A percentile compares a stretch with the other conserved stretches of the same genome.
phyloP scores from a whole-genome alignment of 2,888 invertebrate species.

The Leistus spinibarbis region DNA sequence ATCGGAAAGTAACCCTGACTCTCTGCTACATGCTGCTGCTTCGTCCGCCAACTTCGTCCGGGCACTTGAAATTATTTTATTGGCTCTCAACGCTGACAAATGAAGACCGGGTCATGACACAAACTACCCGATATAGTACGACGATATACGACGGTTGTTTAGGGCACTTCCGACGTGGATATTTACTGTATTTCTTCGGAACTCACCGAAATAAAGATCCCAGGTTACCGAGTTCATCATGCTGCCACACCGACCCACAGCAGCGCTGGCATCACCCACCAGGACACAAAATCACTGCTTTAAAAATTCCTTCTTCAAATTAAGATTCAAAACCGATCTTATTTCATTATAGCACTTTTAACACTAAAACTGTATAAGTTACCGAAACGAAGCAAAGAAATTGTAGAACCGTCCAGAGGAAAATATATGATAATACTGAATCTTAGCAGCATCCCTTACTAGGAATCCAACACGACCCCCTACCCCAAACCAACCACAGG shows the following conservation, averaged over 20 bases:
- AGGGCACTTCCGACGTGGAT: conserved; percentile 12
- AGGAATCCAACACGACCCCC: no score
- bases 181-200: conserved; percentile 11
- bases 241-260: background rate
- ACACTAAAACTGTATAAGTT: no score
- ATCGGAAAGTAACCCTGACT: no score
- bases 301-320: no score
- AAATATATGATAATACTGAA: no score
- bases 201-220: conserved; percentile 35
- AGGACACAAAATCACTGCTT: background rate
- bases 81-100: conserved; percentile 58
- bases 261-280: background rate
- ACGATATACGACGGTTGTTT: conserved; percentile 35
- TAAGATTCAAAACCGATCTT: no score
- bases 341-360: no score
- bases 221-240: conserved; percentile 23
- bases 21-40: no score
- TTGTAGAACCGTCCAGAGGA: no score
- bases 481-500: no score
- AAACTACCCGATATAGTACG: conserved; percentile 49
- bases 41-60: conserved; percentile 9
- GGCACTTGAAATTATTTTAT: conserved; percentile 54
- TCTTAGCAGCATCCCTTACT: no score
- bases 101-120: conserved; percentile 59
- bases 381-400: no score